Conservation (phyloP, 2,113 vertebrate species). For the Chaetops frenatus region DNA sequence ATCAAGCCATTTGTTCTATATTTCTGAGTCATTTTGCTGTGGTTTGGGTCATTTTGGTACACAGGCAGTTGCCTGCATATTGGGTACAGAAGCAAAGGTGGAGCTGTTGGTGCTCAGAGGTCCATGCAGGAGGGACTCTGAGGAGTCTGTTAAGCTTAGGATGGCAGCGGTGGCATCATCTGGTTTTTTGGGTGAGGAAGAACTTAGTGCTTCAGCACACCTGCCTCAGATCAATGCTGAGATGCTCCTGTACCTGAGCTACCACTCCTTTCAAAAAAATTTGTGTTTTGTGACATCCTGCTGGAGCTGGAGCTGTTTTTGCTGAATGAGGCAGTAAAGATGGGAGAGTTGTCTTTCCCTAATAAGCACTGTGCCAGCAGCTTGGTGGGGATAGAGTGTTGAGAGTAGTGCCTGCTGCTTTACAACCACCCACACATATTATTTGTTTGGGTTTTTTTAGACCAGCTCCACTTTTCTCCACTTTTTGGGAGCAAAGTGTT, state of each 20-base stretch:
- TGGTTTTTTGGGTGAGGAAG: neutral
- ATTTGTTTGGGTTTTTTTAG: neutral
- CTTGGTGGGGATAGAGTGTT: neutral
- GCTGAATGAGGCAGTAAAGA: neutral
- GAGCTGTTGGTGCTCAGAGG: neutral
- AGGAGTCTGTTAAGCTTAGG: neutral
- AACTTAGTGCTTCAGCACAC: accelerated
- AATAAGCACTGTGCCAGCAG: neutral
- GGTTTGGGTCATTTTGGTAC: neutral
- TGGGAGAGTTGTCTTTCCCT: neutral
- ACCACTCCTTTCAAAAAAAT: neutral
- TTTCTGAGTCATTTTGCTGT: neutral
- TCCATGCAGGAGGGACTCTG: neutral
- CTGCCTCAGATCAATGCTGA: neutral
- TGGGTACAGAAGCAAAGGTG: neutral
- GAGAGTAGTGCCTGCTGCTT: neutral
- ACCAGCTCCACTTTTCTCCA: neutral
- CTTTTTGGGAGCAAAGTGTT: neutral
- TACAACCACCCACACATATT: neutral
- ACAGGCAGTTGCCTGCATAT: neutral
- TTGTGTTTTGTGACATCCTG: neutral
- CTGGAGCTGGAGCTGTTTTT: neutral
- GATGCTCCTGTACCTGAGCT: neutral
- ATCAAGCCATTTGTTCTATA: neutral
- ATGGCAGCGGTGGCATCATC: neutral